Evolutionary conservation across 92 coral and sea anemone genomes (phyloP), one percentile per base, ranked within the genome.

Genomic region (Epizoanthus rinbou): DNA sequence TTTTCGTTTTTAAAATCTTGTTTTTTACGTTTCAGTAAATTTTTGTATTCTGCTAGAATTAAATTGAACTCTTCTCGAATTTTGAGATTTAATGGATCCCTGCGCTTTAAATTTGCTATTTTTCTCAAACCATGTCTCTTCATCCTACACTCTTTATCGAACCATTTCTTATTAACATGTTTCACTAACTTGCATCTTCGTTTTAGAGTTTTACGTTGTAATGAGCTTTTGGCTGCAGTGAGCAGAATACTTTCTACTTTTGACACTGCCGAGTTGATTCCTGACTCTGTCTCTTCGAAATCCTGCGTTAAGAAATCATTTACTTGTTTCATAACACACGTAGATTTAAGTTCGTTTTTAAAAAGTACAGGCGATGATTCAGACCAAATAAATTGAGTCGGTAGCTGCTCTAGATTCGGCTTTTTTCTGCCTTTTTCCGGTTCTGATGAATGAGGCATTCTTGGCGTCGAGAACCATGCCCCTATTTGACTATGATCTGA

Each of bases 81-180:
- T 24, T 17, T 17, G 25, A 41, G 33, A 53, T 82, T 75, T 9
- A 59, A 10, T 19, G 87, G 90, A 43, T 87, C 86, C 4, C 86
- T 22, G 64, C 37, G 86, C 45, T 86, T 86, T 71, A 66, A 69
- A 47, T 86, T 86, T 3, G 89, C 74, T 11, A 81, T 17, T 54
- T 57, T 50, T 35, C 86, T n/a, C 18, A 80, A 58, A 3, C 57
- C 86, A 33, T 70, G 78, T 71, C 81, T 58, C 16, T 82, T 83
- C 16, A 81, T 21, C 23, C 70, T 69, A 47, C 86, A 71, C 3
- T 86, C 89, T 37, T 23, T 85, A 33, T 83, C 86, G 60, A 83
- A 76, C 82, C 82, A 76, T 72, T 83, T 72, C 72, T 83, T 70
- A 63, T 70, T 73, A 19, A 24, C 24, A 22, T 33, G 22, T 23